Base-by-base conservation (phyloP, 2,113 vertebrate genomes). In the Chamaea fasciata region DNA sequence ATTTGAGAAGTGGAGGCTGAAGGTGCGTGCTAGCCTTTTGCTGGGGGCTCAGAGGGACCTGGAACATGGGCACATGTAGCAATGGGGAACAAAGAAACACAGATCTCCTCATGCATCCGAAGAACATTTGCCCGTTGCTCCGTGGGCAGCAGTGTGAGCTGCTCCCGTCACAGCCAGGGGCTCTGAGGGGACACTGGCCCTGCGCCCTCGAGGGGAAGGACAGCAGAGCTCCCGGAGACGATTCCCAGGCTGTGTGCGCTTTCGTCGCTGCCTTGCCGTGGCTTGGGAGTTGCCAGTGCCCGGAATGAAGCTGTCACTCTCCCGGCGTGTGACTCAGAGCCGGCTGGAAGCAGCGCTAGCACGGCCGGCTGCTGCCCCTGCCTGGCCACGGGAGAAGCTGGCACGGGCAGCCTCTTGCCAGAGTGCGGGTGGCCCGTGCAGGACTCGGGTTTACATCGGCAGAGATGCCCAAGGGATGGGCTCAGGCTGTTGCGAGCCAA, bases 351-450 rank as follows among this genome's bases (percentile, higher is more conserved):
- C 75, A 49, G 82, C 37, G 4, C 57, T 59, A 27, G 24, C 59
- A 9, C 13, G 67, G 97, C 65, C 11, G 52, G 37, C 83, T 96
- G 94, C 95, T 95, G 97, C 96, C 95, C 89, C 96, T 94, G 21
- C n/a, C 96, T 93, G 96, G 96, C 3, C 19, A 19, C 0, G 0
- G 27, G 4, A 50, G 75, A 69, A 27, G 46, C n/a, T 52, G 80
- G 37, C 94, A 67, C 55, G 6, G 2, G 28, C 5, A 28, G 27
- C 16, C 9, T 63, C 10, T 1, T 1, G 64, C 73, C 15, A 70
- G 19, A 5, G 3, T 2, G 21, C 4, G 18, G 65, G 22, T 6
- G 35, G 79, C 71, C 30, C 53, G 0, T 1, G 21, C 30, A 9
- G 26, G 26, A 15, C 49, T 37, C 2, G 0, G 6, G 2, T 14